phyloP scores from a whole-genome alignment of 2,888 invertebrate species.

The Eurytoma adleriae region DNA sequence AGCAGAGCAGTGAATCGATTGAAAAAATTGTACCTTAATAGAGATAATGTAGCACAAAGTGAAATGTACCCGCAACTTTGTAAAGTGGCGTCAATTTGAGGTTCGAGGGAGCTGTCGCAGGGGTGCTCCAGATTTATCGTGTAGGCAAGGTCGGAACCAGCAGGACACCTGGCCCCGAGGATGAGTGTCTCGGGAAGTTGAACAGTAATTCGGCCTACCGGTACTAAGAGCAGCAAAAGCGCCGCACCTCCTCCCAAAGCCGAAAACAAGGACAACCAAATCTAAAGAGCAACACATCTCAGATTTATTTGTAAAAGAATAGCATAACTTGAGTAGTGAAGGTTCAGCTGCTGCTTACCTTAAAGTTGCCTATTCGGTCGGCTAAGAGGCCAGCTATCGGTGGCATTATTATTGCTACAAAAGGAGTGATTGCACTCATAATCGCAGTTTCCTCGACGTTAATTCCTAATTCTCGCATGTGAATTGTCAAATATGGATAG shows the following conservation, averaged over 20 bases:
- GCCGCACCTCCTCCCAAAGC: constrained; percentile 83
- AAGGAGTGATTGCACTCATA: constrained; percentile 87
- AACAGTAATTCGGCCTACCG: constrained; percentile 83
- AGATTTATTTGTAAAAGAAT: too few relatives aligned
- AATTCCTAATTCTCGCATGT: constrained; percentile 88
- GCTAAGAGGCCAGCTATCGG: constrained; percentile 86
- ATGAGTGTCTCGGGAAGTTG: constrained; percentile 81
- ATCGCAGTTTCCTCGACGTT: constrained; percentile 88
- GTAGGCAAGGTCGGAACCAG: constrained; percentile 62
- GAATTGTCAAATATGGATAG: constrained; percentile 88
- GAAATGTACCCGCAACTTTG: constrained; percentile 71
- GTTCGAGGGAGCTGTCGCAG: constrained; percentile 66
- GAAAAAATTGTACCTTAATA: background rate
- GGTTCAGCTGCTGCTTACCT: too few relatives aligned
- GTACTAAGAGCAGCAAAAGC: constrained; percentile 83
- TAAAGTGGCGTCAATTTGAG: constrained; percentile 64
- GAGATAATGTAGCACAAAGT: background rate
- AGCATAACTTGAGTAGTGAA: too few relatives aligned
- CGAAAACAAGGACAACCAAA: constrained; percentile 83
- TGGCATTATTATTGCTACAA: constrained; percentile 87
- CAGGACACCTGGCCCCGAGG: constrained; percentile 79
- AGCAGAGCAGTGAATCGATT: background rate
- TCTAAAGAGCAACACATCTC: constrained; percentile 73
- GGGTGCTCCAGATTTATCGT: constrained; percentile 67
- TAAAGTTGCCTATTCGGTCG: constrained; percentile 89